phyloP scores from a whole-genome alignment of 2,797 vertebrate genomes.

The Mormyrops attenuatus region DNA sequence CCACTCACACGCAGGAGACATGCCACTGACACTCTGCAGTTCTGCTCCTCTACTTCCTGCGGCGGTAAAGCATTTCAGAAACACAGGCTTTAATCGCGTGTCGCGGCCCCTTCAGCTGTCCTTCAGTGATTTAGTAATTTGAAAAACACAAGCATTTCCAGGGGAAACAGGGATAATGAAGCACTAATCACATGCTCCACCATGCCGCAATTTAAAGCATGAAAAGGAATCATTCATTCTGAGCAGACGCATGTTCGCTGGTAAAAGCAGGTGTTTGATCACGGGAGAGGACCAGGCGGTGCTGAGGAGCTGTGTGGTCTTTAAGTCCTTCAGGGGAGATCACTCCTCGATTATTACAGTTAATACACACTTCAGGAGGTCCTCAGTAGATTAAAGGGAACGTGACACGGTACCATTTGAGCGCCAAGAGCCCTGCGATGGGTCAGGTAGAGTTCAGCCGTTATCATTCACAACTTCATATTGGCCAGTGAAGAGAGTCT shows the following conservation, averaged over 20 bases:
- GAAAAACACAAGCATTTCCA: slow-evolving; percentile 10
- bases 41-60: slow-evolving; percentile 25
- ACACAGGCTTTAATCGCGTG: slow-evolving; percentile 26
- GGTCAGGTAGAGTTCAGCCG: not conserved
- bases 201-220: not conserved
- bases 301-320: not conserved
- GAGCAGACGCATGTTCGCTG: not conserved
- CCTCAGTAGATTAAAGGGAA: not conserved
- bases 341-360: not conserved
- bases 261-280: not conserved
- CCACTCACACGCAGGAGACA: slow-evolving; percentile 21
- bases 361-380: not conserved
- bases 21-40: slow-evolving; percentile 9
- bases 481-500: not conserved
- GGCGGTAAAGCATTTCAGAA: slow-evolving; percentile 27
- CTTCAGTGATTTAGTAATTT: slow-evolving; percentile 25
- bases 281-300: too few relatives aligned
- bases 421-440: not conserved
- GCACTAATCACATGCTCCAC: not conserved
- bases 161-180: not conserved
- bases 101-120: slow-evolving; percentile 26
- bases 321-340: not conserved
- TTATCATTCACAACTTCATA: not conserved
- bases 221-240: not conserved
- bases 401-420: not conserved